Evolutionary conservation across 2,797 vertebrate genomes (phyloP), one percentile per base, ranked within the genome.

Genomic region (Galagoides demidoff): DNA sequence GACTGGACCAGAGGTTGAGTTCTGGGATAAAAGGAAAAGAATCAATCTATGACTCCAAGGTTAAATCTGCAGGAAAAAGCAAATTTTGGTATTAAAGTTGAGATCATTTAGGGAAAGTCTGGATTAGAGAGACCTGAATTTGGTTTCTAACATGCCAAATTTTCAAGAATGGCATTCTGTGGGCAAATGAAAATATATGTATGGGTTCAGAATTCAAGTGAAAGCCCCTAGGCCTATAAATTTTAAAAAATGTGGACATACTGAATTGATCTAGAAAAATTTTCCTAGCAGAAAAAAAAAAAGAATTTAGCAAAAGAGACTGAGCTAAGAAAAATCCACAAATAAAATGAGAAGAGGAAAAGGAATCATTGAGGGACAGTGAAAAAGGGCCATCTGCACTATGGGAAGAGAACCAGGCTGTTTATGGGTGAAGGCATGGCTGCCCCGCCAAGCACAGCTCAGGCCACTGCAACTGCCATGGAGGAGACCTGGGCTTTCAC

Each of bases 11-110:
- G 74, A 77, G 52, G 49, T 31, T 94, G 34, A 61, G 34, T 61
- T 34, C 19, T 68, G 10, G 20, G 6, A 3, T 77, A 78, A 94
- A 70, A 89, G 6, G 39, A 68, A 96, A 34, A 86, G 10, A 52
- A 90, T 17, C 52, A 31, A 64, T 70, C 23, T 22, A 17, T 66
- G 61, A 79, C 45, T 95, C 19, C 64, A 83, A 92, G 52, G 22
- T 91, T 94, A 95, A 87, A 94, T 81, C 14, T 88, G 61, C 7
- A 22, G 39, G 45, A 91, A 82, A 39, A 55, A 84, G 64, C 9
- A 86, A 86, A 82, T 73, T 97, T 88, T 76, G n/a, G 39, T 61
- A 84, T 61, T 59, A 37, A 93, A 90, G 61, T 17, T 39, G 71
- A 85, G 3, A 43, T 76, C 16, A 16, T 86, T 83, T 95, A 81